Conservation (phyloP, 2,113 vertebrate genomes). For the Myxocyprinus asiaticus region DNA sequence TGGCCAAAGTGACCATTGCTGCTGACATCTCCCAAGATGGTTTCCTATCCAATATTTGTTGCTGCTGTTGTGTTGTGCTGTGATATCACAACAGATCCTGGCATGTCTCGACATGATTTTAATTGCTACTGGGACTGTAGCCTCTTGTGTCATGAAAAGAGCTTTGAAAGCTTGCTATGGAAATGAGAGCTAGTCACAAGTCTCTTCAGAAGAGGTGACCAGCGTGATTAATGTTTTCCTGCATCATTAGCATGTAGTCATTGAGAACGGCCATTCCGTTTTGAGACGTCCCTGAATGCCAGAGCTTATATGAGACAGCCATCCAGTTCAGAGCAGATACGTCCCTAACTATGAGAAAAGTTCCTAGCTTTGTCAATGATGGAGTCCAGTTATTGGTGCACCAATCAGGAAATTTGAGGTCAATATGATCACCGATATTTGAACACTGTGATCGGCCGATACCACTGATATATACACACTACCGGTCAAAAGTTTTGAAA, state of each 20-base stretch:
- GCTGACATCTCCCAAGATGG: neutral
- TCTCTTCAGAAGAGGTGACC: constrained; percentile 59
- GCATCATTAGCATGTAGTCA: constrained; percentile 18
- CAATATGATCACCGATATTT: too few relatives aligned
- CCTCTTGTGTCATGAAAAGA: constrained; percentile 68
- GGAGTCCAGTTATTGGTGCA: too few relatives aligned
- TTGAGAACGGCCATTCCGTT: neutral
- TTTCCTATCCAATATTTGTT: constrained; percentile 61
- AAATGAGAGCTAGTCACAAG: constrained; percentile 68
- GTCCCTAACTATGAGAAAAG: neutral
- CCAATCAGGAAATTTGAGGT: too few relatives aligned
- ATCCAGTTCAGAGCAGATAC: neutral
- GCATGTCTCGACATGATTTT: constrained; percentile 81
- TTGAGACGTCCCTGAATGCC: neutral
- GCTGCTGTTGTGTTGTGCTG: constrained; percentile 66
- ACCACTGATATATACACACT: too few relatives aligned
- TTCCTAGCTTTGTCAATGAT: neutral
- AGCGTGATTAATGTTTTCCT: constrained; percentile 59
- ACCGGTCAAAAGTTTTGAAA: too few relatives aligned
- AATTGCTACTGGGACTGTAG: constrained; percentile 77
- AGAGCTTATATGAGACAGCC: neutral
- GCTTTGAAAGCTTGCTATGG: constrained; percentile 73
- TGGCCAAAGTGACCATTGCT: constrained; percentile 65
- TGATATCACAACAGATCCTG: constrained; percentile 65
- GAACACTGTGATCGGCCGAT: too few relatives aligned